These are phyloP conservation scores for Neomicropteryx cornuta DNA, from an alignment of 1,140 invertebrate species.

Conservation along the genomic window DNA sequence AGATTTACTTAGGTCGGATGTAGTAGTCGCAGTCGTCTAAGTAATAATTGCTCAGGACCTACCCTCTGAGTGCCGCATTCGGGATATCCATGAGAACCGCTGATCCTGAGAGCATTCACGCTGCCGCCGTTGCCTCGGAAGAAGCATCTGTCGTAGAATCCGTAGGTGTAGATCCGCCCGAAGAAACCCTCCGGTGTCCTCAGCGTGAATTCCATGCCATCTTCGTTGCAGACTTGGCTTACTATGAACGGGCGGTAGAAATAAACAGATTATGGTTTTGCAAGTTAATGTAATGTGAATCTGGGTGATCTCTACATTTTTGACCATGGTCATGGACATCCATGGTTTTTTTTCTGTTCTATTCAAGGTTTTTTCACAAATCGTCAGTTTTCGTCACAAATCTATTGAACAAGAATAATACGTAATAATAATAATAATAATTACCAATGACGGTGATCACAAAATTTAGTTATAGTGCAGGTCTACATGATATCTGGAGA, in stretches of 20 bases:
- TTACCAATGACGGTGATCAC: too few species aligned
- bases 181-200: constrained; percentile 79
- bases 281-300: too few species aligned
- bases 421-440: too few species aligned
- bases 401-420: too few species aligned
- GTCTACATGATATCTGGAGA: too few species aligned
- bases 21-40: too few species aligned
- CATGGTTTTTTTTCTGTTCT: too few species aligned
- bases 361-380: neutral
- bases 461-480: too few species aligned
- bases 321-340: too few species aligned
- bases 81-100: constrained; percentile 79
- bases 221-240: constrained; percentile 81
- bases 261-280: neutral
- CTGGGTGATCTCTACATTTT: too few species aligned
- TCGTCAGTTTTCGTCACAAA: too few species aligned
- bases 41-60: constrained; percentile 18
- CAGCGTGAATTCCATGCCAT: constrained; percentile 88
- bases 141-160: constrained; percentile 84
- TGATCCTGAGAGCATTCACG: constrained; percentile 71
- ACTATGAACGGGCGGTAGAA: constrained; percentile 43
- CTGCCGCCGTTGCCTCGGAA: constrained; percentile 80
- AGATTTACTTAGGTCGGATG: too few species aligned
- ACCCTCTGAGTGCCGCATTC: constrained; percentile 81
- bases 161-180: constrained; percentile 84